Evolutionary conservation across 2,113 vertebrate genomes (phyloP).

Genomic region (Nothoprocta pentlandii): DNA sequence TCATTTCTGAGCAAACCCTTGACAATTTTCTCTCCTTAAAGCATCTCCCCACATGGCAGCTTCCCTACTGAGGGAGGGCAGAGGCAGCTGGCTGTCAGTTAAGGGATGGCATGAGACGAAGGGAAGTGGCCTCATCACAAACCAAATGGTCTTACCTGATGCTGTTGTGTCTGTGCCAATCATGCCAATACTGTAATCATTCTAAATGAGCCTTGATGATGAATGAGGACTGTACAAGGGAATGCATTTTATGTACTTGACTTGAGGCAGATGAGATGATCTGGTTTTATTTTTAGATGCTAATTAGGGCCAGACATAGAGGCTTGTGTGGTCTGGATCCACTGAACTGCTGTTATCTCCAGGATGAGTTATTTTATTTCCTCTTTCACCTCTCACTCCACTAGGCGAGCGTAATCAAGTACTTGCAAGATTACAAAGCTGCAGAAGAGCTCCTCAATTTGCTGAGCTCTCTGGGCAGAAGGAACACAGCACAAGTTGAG

Average conservation of each 20-base stretch:
- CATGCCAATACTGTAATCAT: not conserved
- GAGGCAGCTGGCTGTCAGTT: not conserved
- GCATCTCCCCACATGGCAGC: not conserved
- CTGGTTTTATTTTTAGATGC: not conserved
- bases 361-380: not conserved
- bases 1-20: constrained; percentile 22
- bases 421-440: fast-evolving
- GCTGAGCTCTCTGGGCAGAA: not conserved
- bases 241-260: not conserved
- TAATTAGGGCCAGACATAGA: not conserved
- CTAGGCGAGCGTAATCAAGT: not conserved
- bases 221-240: fast-evolving
- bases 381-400: not conserved
- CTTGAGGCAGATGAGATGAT: not conserved
- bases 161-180: not conserved
- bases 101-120: not conserved
- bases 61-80: constrained; percentile 10
- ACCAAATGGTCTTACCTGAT: not conserved
- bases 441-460: not conserved
- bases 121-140: not conserved
- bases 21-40: not conserved
- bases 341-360: not conserved
- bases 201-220: not conserved
- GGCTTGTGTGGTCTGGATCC: not conserved
- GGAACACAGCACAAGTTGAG: not conserved